Evolutionary conservation across 2,888 invertebrate species (phyloP).

Genomic region (Dasypolia templi): DNA sequence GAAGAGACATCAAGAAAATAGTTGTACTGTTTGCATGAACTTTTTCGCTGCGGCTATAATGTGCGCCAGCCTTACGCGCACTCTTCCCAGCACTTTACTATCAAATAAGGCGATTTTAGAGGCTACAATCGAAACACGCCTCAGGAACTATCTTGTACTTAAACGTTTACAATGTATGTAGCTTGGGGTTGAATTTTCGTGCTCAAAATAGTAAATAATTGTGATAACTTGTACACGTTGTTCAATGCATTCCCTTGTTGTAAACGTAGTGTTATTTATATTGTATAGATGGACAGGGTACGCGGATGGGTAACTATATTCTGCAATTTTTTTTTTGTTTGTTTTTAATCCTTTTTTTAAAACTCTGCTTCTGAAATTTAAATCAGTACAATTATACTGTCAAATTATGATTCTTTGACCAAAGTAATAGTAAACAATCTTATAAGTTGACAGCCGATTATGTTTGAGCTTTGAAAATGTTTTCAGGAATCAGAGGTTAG

Average conservation of each 20-base stretch:
- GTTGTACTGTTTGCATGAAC: no score
- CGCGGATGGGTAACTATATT: constrained; percentile 46
- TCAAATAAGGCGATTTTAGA: not conserved
- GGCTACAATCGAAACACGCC: constrained; percentile 15
- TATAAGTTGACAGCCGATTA: not conserved
- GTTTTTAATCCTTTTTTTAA: not conserved
- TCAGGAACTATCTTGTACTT: constrained; percentile 43
- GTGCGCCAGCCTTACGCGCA: no score
- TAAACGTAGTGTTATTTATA: constrained; percentile 53
- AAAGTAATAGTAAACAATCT: not conserved
- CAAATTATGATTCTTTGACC: not conserved
- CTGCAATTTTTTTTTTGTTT: not conserved
- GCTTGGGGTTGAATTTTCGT: constrained; percentile 56
- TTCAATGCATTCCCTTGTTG: constrained; percentile 68
- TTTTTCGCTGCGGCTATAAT: no score
- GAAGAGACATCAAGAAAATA: no score
- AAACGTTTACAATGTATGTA: constrained; percentile 27
- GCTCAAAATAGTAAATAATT: constrained; percentile 71
- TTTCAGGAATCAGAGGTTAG: not conserved
- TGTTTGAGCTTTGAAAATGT: not conserved
- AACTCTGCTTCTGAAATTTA: not conserved
- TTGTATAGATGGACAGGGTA: constrained; percentile 64
- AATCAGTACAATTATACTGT: not conserved
- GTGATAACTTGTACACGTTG: constrained; percentile 69
- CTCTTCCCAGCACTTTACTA: no score